These are phyloP conservation scores for Romanogobio albipinnatus DNA, from an alignment of 2,113 vertebrate genomes.

Conservation along the genomic window DNA sequence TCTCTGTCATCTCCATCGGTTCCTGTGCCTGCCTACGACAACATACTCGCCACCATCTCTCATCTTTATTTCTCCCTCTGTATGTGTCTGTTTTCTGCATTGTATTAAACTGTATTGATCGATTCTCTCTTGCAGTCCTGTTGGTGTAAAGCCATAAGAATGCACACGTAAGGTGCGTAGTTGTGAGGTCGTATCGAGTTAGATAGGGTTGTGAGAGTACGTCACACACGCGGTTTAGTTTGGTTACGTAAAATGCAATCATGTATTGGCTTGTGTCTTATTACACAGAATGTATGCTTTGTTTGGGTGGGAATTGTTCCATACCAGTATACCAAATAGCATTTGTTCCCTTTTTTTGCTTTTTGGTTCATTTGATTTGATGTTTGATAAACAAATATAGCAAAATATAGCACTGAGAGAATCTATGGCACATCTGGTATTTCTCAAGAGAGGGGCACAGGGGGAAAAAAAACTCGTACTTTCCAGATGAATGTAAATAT, in stretches of 20 bases:
- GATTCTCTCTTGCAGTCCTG: slow-evolving; percentile 71
- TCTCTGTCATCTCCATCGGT: slow-evolving; percentile 71
- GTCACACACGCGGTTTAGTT: slow-evolving; percentile 35
- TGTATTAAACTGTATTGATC: slow-evolving; percentile 74
- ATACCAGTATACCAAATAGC: slow-evolving; percentile 66
- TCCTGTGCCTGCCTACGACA: slow-evolving; percentile 74
- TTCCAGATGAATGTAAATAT: slow-evolving; percentile 63
- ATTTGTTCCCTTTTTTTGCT: slow-evolving; percentile 36
- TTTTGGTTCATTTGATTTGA: slow-evolving; percentile 34
- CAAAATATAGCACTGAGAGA: slow-evolving; percentile 24
- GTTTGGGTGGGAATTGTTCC: slow-evolving; percentile 60
- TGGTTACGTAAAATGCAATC: slow-evolving; percentile 61
- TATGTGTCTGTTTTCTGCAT: slow-evolving; percentile 69
- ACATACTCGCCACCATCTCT: slow-evolving; percentile 68
- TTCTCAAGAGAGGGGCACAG: slow-evolving; percentile 9
- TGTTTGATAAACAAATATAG: slow-evolving; percentile 40
- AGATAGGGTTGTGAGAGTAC: slow-evolving; percentile 49
- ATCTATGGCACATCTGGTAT: slow-evolving; percentile 25
- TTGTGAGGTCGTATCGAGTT: slow-evolving; percentile 68
- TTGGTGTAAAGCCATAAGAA: slow-evolving; percentile 71
- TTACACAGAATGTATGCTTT: slow-evolving; percentile 74
- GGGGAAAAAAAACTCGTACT: not conserved
- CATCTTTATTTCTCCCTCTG: slow-evolving; percentile 69
- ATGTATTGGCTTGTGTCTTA: slow-evolving; percentile 64
- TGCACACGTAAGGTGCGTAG: slow-evolving; percentile 58